A percentile compares a stretch with the other conserved stretches of the same genome.
phyloP scores from a whole-genome alignment of 2,888 invertebrate genomes.

The Athrips mouffetella region DNA sequence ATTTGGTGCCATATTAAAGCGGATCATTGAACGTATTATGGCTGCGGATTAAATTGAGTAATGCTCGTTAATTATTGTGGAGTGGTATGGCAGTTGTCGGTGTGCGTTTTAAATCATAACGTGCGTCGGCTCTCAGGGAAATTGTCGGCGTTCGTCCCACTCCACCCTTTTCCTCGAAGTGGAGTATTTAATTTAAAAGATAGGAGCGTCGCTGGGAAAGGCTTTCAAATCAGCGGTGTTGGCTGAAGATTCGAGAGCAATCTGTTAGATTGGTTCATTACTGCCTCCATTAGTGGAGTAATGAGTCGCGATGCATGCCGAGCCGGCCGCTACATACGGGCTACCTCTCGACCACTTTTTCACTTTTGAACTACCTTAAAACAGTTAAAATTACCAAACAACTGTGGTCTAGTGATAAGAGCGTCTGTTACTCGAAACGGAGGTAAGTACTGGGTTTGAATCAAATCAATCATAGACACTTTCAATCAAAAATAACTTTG shows the following conservation, averaged over 20 bases:
- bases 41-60: slow-evolving; percentile 31
- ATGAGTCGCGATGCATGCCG: slow-evolving; percentile 74
- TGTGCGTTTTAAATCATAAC: slow-evolving; percentile 9
- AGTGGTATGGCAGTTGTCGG: slow-evolving; percentile 6
- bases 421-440: not conserved
- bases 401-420: not conserved
- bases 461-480: no score
- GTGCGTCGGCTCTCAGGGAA: slow-evolving; percentile 9
- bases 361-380: no score
- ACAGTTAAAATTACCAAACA: slow-evolving; percentile 4
- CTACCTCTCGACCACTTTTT: slow-evolving; percentile 22
- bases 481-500: no score
- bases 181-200: slow-evolving; percentile 61
- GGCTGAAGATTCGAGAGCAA: slow-evolving; percentile 74
- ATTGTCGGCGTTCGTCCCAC: slow-evolving; percentile 2
- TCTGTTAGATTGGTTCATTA: slow-evolving; percentile 78
- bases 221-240: slow-evolving; percentile 71
- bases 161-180: slow-evolving; percentile 20
- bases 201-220: slow-evolving; percentile 44
- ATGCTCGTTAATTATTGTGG: slow-evolving; percentile 25
- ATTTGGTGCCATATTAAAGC: slow-evolving; percentile 57
- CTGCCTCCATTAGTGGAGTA: slow-evolving; percentile 73
- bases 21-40: slow-evolving; percentile 48
- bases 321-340: slow-evolving; percentile 44
- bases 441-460: no score